Conservation (phyloP, 2,888 invertebrate genomes). For the Pedicia rivosa region DNA sequence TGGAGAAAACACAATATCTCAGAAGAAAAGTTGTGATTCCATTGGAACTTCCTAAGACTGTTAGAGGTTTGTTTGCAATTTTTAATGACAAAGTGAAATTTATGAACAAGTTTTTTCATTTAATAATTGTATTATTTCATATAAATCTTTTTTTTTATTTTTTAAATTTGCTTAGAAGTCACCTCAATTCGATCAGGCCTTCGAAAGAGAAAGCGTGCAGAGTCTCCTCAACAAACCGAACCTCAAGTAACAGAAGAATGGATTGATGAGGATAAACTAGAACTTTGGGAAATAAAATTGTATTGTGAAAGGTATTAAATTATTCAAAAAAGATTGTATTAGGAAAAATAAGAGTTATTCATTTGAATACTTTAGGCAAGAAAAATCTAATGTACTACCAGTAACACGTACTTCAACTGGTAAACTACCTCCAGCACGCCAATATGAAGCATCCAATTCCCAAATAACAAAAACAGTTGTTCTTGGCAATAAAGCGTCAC, state of each 20-base stretch:
- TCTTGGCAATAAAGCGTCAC: slow-evolving; percentile 33
- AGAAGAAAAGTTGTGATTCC: slow-evolving; percentile 91
- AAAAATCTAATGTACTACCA: slow-evolving; percentile 56
- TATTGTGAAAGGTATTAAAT: slow-evolving; percentile 60
- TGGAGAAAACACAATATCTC: slow-evolving; percentile 80
- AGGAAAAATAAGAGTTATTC: slow-evolving; percentile 19
- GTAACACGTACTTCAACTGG: slow-evolving; percentile 63
- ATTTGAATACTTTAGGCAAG: slow-evolving; percentile 34
- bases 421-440: slow-evolving; percentile 35
- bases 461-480: slow-evolving; percentile 12
- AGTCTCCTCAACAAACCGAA: slow-evolving; percentile 86
- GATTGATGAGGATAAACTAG: slow-evolving; percentile 91
- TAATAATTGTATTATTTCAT: slow-evolving; percentile 3
- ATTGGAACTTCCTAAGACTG: slow-evolving; percentile 78
- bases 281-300: slow-evolving; percentile 91
- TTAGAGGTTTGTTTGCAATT: no score
- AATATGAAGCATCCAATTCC: slow-evolving; percentile 13
- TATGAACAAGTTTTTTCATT: slow-evolving; percentile 15
- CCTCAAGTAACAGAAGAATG: slow-evolving; percentile 91
- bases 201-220: slow-evolving; percentile 80
- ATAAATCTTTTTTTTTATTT: slow-evolving; percentile 5
- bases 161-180: slow-evolving; percentile 46
- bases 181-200: slow-evolving; percentile 89
- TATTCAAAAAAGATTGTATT: no score
- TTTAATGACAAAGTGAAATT: no score